These are phyloP conservation scores for Lepus europaeus DNA, from an alignment of 2,113 vertebrate species.

Conservation along the genomic window DNA sequence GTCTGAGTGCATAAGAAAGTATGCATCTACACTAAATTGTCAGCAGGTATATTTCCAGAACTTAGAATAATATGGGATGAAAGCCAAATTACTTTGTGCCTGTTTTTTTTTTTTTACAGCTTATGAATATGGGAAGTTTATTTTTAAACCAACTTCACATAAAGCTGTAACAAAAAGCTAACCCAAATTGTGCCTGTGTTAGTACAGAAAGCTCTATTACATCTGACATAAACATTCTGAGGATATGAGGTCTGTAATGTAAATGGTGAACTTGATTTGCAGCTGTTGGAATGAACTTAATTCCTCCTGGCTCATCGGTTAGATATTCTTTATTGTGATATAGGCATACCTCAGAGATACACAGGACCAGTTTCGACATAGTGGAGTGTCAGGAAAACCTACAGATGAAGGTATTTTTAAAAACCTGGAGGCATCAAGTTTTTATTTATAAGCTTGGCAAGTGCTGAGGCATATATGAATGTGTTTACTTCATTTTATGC, in stretches of 20 bases:
- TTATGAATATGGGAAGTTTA: conserved; percentile 48
- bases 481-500: conserved; percentile 30
- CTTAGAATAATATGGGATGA: background rate
- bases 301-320: background rate
- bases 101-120: background rate
- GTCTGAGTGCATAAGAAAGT: background rate
- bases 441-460: conserved; percentile 18
- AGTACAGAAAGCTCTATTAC: background rate
- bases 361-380: background rate
- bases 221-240: background rate
- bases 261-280: background rate
- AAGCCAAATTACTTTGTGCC: conserved; percentile 25
- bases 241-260: background rate
- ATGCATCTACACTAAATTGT: background rate
- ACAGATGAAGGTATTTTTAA: conserved; percentile 25
- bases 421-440: conserved; percentile 3
- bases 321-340: background rate
- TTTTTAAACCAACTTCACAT: conserved; percentile 58
- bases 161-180: conserved; percentile 51
- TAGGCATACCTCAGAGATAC: background rate
- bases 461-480: background rate
- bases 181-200: background rate
- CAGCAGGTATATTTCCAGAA: conserved; percentile 24
- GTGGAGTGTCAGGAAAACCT: background rate
- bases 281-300: background rate